These are phyloP conservation scores for Umimayanthus chanpuru DNA, from an alignment of 92 coral and sea anemone species.

Conservation along the genomic window DNA sequence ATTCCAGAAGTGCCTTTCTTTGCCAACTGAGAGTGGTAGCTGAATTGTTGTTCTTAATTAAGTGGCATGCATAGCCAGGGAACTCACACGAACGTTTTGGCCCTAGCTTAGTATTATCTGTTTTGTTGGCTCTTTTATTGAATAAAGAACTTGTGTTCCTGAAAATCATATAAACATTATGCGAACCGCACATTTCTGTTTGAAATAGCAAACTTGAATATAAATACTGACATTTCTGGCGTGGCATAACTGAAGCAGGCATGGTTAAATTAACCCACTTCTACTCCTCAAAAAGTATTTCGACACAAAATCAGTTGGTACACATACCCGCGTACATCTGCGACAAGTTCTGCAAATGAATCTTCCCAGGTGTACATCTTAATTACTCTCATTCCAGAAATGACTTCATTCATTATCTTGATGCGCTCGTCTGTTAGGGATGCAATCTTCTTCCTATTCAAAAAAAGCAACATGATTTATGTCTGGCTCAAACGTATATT, in stretches of 20 bases:
- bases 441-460: slow-evolving; percentile 79
- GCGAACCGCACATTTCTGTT: no score
- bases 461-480: not conserved
- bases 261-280: no score
- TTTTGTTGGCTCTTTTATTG: no score
- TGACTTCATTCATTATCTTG: slow-evolving; percentile 94
- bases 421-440: slow-evolving; percentile 80
- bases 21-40: not conserved
- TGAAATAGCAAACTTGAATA: not conserved
- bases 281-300: not conserved
- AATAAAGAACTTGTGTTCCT: no score
- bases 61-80: not conserved
- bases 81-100: not conserved
- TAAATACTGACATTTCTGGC: not conserved
- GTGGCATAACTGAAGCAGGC: not conserved
- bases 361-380: slow-evolving; percentile 99
- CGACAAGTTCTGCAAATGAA: slow-evolving; percentile 82
- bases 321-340: slow-evolving; percentile 78
- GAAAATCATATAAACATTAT: no score
- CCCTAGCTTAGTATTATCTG: not conserved
- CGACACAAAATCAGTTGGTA: no score
- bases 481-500: no score
- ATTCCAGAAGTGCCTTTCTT: not conserved
- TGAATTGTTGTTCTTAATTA: not conserved
- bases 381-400: slow-evolving; percentile 96